Evolutionary conservation across 2,888 invertebrate genomes (phyloP).

Genomic region (Chrysodeixis includens): DNA sequence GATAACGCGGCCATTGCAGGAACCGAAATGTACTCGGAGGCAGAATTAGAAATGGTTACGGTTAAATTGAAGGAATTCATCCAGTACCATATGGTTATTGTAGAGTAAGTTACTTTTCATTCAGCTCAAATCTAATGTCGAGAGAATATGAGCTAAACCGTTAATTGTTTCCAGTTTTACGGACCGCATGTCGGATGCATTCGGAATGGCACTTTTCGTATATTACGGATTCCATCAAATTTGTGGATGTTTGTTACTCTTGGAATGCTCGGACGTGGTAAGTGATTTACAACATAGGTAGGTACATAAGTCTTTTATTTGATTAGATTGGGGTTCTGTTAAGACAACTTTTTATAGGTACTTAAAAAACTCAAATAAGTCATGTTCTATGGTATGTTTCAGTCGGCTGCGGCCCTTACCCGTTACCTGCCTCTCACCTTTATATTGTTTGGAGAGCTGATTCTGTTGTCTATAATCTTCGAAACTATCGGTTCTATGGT

Average conservation of each 20-base stretch:
- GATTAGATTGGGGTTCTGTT: too few relatives aligned
- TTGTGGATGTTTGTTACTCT: constrained; percentile 58
- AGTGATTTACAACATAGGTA: too few relatives aligned
- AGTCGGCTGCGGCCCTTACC: constrained; percentile 36
- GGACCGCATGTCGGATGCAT: constrained; percentile 55
- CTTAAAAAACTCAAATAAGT: background rate
- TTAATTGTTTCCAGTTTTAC: constrained; percentile 49
- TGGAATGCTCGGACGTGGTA: constrained; percentile 64
- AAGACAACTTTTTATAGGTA: too few relatives aligned
- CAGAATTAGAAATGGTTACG: constrained; percentile 25
- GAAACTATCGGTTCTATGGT: constrained; percentile 53
- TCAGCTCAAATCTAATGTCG: background rate
- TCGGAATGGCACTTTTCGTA: constrained; percentile 57
- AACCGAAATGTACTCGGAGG: constrained; percentile 42
- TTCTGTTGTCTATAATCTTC: constrained; percentile 59
- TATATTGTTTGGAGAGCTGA: constrained; percentile 56
- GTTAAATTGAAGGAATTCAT: constrained; percentile 35
- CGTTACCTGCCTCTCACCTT: constrained; percentile 42
- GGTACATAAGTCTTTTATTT: too few relatives aligned
- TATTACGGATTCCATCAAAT: constrained; percentile 62
- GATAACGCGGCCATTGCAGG: background rate
- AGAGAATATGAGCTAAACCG: too few relatives aligned
- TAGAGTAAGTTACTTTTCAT: constrained; percentile 28
- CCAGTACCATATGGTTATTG: constrained; percentile 38
- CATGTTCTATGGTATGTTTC: background rate